Evolutionary conservation across 2,797 vertebrate species (phyloP).

Genomic region (Schizothorax lantsangensis): DNA sequence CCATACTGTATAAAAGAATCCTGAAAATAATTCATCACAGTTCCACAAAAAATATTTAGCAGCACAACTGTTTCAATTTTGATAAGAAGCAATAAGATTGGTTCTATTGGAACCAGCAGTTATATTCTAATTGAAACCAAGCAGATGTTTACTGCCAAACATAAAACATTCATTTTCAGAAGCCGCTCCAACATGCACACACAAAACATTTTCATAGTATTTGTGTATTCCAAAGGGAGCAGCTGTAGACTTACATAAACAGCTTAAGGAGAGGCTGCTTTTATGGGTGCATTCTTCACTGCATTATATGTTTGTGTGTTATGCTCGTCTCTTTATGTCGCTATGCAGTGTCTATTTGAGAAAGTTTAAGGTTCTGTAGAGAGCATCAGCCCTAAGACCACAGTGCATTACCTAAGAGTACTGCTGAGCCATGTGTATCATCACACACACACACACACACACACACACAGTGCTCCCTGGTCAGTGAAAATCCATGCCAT

Average conservation of each 20-base stretch:
- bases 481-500: constrained; percentile 11
- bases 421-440: constrained; percentile 5
- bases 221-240: constrained; percentile 10
- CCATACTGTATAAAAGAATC: not conserved
- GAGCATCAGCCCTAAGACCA: constrained; percentile 10
- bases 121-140: not conserved
- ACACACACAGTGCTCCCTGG: not conserved
- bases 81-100: not conserved
- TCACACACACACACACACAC: constrained; percentile 7
- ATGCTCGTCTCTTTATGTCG: not conserved
- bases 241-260: constrained; percentile 34
- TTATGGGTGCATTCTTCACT: not conserved
- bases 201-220: not conserved
- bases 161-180: not conserved
- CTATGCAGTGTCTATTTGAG: not conserved
- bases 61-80: not conserved
- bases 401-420: constrained; percentile 7
- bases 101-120: not conserved
- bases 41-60: not conserved
- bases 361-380: constrained; percentile 10
- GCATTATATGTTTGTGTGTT: constrained; percentile 8
- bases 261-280: constrained; percentile 28
- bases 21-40: not conserved
- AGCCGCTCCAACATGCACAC: not conserved
- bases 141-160: not conserved